Base-by-base conservation (phyloP, 1,140 invertebrate genomes). In the Zaprionus tsacasi region DNA sequence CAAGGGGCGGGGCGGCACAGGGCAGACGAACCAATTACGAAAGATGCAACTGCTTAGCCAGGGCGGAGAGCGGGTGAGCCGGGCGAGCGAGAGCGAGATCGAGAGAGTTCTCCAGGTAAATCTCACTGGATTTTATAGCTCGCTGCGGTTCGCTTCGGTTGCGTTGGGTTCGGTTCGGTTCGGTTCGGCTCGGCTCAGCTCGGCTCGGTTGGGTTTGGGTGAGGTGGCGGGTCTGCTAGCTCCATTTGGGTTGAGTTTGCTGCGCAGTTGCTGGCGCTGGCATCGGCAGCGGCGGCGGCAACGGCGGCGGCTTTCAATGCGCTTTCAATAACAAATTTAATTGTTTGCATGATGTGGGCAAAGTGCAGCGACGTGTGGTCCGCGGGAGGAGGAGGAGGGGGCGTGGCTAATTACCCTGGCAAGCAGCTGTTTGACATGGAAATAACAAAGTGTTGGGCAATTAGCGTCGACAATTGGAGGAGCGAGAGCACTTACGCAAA, bases 281-380 rank as follows among this genome's bases (percentile, higher is more conserved):
- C 21, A 21, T 21, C 59, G 50, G n/a, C 72, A n/a, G 7, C 40
- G 40, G n/a, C n/a, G n/a, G n/a, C n/a, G n/a, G n/a, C n/a, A n/a
- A n/a, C n/a, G n/a, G n/a, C n/a, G 55, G 70, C 63, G 58, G 61
- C 48, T 70, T 63, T 68, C 58, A 64, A 68, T 79, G 68, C 64
- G 68, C 76, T 78, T 78, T 80, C 75, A 80, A 80, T 80, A 80
- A 74, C 75, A 80, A 78, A 78, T 65, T 80, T 78, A 80, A 80
- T 80, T 80, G 78, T 74, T 77, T 77, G 70, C 78, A 65, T 65
- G 74, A 55, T 76, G 76, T 43, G 76, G 40, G 48, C 78, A 78
- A 78, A 80, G 78, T 81, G 64, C 71, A 78, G 65, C 48, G 35
- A 15, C 52, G 12, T 40, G 15, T 54, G 61, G 17, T 27, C 12